Percentiles rank a stretch among this genome's conserved stretches.
Conservation (phyloP, 2,888 invertebrate species). For the Koerneria pararmatus region DNA sequence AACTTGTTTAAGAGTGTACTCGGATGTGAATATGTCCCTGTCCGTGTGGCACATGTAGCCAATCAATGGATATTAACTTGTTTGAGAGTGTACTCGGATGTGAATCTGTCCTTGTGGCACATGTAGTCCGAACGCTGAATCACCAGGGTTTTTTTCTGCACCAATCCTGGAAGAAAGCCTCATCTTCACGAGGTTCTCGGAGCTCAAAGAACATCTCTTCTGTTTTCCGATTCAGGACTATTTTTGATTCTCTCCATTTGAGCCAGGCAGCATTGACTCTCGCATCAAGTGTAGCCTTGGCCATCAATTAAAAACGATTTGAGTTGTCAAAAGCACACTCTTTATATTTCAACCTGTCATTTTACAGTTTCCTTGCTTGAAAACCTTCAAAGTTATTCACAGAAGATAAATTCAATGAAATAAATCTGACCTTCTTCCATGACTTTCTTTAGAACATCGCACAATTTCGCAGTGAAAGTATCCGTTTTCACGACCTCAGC, state of each 20-base stretch:
- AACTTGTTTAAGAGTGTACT: constrained; percentile 50
- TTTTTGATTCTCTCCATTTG: too few species aligned
- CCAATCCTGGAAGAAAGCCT: constrained; percentile 30
- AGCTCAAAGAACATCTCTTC: too few species aligned
- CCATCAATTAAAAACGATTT: too few species aligned
- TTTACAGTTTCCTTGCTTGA: too few species aligned
- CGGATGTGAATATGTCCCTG: constrained; percentile 30
- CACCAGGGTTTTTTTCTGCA: constrained; percentile 49
- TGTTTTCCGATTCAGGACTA: too few species aligned
- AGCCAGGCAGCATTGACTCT: too few species aligned
- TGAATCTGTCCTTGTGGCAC: constrained; percentile 47
- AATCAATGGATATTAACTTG: constrained; percentile 37
- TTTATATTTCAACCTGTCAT: too few species aligned
- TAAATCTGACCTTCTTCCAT: constrained; percentile 40
- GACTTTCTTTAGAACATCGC: constrained; percentile 49
- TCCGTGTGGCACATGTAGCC: too few species aligned
- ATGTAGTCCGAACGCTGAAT: constrained; percentile 59
- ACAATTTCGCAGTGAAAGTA: constrained; percentile 51
- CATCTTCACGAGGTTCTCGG: too few species aligned
- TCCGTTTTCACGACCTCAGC: constrained; percentile 51
- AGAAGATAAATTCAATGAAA: background rate
- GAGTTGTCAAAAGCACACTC: too few species aligned
- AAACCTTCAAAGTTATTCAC: too few species aligned
- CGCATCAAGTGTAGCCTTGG: too few species aligned
- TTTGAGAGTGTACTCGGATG: constrained; percentile 41